Conservation (phyloP, 2,113 vertebrate species). For the Python bivittatus region DNA sequence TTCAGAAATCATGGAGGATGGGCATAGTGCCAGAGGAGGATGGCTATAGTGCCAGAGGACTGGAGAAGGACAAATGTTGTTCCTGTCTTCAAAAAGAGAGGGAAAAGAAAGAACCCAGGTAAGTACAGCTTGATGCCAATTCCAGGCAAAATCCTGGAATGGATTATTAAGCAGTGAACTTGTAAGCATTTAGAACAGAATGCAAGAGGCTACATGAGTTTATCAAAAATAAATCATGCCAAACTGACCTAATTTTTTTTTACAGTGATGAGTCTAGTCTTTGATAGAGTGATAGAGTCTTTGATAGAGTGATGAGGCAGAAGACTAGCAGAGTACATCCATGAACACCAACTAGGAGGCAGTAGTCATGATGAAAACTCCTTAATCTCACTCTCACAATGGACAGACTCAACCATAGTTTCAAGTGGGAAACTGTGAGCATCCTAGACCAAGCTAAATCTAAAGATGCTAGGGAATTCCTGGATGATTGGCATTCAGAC, state of each 20-base stretch:
- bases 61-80: background rate
- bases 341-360: background rate
- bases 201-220: background rate
- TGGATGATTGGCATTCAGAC: background rate
- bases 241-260: background rate
- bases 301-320: background rate
- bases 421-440: background rate
- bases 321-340: background rate
- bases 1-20: background rate
- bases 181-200: background rate
- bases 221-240: background rate
- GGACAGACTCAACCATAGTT: background rate
- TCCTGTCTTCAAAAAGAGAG: background rate
- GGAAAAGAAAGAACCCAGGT: background rate
- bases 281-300: background rate
- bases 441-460: background rate
- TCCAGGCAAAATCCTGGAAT: background rate
- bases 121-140: background rate
- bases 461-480: background rate
- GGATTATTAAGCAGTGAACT: background rate
- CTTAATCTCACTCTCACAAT: background rate
- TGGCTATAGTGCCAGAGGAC: background rate
- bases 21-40: background rate
- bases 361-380: background rate
- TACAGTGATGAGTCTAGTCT: background rate